Evolutionary conservation across 1,140 invertebrate species (phyloP).

Genomic region (Phortica variegata): DNA sequence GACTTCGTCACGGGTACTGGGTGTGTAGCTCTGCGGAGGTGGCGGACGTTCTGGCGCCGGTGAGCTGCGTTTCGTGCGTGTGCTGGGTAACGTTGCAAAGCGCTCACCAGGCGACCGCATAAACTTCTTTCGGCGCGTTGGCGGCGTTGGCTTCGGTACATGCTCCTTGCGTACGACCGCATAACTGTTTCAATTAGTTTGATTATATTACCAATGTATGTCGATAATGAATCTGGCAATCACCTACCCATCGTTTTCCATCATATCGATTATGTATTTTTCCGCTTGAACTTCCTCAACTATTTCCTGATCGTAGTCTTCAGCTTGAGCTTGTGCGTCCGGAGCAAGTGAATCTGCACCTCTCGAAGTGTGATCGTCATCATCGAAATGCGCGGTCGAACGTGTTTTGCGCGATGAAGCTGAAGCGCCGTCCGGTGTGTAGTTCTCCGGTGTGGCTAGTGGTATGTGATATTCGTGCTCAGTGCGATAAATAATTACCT

Average conservation of each 20-base stretch:
- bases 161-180: conserved; percentile 58
- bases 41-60: conserved; percentile 46
- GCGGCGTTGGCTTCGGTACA: conserved; percentile 62
- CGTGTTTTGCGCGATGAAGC: conserved; percentile 48
- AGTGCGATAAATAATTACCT: conserved; percentile 66
- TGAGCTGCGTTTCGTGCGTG: conserved; percentile 56
- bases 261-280: conserved; percentile 57
- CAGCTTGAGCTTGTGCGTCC: conserved; percentile 46
- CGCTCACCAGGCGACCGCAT: conserved; percentile 58
- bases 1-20: conserved; percentile 24
- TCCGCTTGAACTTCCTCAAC: conserved; percentile 44
- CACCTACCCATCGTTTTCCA: conserved; percentile 59
- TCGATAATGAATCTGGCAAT: conserved; percentile 16
- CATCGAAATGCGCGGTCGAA: conserved; percentile 60
- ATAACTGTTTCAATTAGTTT: conserved; percentile 32
- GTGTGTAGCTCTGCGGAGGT: conserved; percentile 40
- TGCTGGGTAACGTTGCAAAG: conserved; percentile 59
- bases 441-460: conserved; percentile 56
- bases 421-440: conserved; percentile 56
- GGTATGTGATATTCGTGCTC: conserved; percentile 66
- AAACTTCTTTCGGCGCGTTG: conserved; percentile 59
- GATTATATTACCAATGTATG: conserved; percentile 21
- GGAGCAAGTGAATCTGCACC: conserved; percentile 67
- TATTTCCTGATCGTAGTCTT: conserved; percentile 2
- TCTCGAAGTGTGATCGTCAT: conserved; percentile 70